Evolutionary conservation across 2,797 vertebrate species (phyloP), one percentile per base, ranked within the genome.

Genomic region (Heliangelus exortis): DNA sequence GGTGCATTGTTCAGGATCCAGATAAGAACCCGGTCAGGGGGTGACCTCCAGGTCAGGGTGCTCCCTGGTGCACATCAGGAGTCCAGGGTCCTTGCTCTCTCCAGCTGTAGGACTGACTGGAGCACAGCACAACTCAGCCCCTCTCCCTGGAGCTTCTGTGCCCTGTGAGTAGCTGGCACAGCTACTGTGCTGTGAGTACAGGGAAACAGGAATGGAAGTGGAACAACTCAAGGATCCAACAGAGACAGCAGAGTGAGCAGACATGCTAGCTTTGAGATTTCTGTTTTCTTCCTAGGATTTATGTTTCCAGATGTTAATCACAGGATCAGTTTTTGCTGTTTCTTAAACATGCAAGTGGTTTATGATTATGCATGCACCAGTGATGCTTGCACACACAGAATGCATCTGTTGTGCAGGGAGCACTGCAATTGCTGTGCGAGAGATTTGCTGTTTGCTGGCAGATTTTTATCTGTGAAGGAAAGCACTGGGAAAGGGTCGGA

Each of bases 331-430:
- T 43, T 65, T 77, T 54, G 36, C 89, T 90, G 72, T 89, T 94
- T 93, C 58, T 61, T 72, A 87, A 90, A 88, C 54, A 58, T 36
- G 47, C 57, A 84, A 80, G 89, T 87, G 74, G 34, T 45, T 36
- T 36, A 58, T 87, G 90, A 73, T 72, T 81, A 78, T 68, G 47
- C 74, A 75, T 66, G 51, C 61, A 54, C 55, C 72, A 83, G 75
- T 25, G 81, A 15, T 93, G 79, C 84, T 72, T 89, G 84, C 84
- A 91, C 68, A 67, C 72, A 72, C 0, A 0, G 84, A 90, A 63
- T 17, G 22, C 75, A 89, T 78, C 75, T 96, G 78, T 48, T 39
- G 29, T 62, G 14, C 43, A 54, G 81, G 66, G 67, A 66, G 81
- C 74, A 9, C 8, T 25, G 18, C 3, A 2, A 26, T 59, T 39